phyloP scores from a whole-genome alignment of 2,113 vertebrate genomes.

The Dendrocopos noguchii region DNA sequence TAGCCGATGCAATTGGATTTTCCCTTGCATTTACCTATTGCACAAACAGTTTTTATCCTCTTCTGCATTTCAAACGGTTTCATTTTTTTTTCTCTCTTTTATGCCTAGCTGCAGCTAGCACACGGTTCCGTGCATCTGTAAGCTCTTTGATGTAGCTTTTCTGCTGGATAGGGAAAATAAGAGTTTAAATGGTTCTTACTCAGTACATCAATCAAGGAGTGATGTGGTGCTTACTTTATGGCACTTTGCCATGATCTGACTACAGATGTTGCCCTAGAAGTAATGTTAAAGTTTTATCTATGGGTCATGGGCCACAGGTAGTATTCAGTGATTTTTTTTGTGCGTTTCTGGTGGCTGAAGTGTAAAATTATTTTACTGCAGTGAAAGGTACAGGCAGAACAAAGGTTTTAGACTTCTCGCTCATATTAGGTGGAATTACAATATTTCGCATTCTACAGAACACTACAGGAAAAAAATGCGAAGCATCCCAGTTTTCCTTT shows the following conservation, averaged over 20 bases:
- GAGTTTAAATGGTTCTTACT: not conserved
- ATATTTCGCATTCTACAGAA: not conserved
- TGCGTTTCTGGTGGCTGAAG: not conserved
- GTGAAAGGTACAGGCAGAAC: not conserved
- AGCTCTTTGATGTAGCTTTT: not conserved
- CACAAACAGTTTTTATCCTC: not conserved
- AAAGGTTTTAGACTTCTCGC: not conserved
- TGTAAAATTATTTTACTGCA: not conserved
- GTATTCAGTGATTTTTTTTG: not conserved
- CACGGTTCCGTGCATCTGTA: not conserved
- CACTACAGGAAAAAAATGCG: not conserved
- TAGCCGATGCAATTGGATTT: not conserved
- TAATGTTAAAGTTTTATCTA: not conserved
- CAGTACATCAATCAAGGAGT: not conserved
- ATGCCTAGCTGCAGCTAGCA: not conserved
- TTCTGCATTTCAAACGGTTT: not conserved
- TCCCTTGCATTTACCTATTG: not conserved
- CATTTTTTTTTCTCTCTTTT: not conserved
- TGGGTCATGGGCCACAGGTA: not conserved
- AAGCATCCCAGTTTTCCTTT: not conserved
- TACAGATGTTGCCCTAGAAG: not conserved
- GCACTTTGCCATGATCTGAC: not conserved
- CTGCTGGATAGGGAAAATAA: not conserved
- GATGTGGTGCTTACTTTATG: not conserved
- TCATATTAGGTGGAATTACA: not conserved